A percentile compares a stretch with the other conserved stretches of the same genome.
Conservation (phyloP, 1,140 invertebrate genomes). For the Goniozus legneri region DNA sequence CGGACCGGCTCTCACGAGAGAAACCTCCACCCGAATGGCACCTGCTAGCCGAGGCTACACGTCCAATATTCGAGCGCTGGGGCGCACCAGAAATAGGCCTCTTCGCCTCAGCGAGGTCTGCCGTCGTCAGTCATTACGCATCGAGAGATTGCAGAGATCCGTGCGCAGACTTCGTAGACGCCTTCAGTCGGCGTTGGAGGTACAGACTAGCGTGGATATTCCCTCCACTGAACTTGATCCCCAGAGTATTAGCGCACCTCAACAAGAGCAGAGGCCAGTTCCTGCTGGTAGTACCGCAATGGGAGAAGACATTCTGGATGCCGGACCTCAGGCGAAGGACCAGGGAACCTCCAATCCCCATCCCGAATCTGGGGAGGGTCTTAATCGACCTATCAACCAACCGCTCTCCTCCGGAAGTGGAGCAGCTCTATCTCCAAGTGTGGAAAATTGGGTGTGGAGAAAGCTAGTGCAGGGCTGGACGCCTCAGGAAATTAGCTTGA, state of each 20-base stretch:
- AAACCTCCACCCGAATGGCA: slow-evolving; percentile 36
- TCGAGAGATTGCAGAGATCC: slow-evolving; percentile 25
- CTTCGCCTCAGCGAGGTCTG: slow-evolving; percentile 34
- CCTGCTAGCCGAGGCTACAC: slow-evolving; percentile 23
- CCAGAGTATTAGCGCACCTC: slow-evolving; percentile 33
- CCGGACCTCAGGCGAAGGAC: slow-evolving; percentile 5
- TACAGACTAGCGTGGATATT: slow-evolving; percentile 41
- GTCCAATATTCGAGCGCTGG: slow-evolving; percentile 29
- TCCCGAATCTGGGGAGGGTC: slow-evolving; percentile 3
- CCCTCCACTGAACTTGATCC: slow-evolving; percentile 38
- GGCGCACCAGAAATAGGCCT: slow-evolving; percentile 35
- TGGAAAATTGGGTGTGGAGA: slow-evolving; percentile 19
- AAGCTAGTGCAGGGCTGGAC: slow-evolving; percentile 6
- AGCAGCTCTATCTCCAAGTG: slow-evolving; percentile 18
- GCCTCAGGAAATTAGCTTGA: slow-evolving; percentile 2
- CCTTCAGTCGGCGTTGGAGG: slow-evolving; percentile 32
- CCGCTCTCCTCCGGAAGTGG: slow-evolving; percentile 9
- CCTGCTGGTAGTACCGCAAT: slow-evolving; percentile 4
- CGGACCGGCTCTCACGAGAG: slow-evolving; percentile 30
- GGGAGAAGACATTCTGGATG: slow-evolving; percentile 12
- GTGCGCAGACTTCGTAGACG: slow-evolving; percentile 28
- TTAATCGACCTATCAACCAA: slow-evolving; percentile 12
- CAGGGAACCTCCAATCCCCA: slow-evolving; percentile 8
- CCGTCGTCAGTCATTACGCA: slow-evolving; percentile 31
- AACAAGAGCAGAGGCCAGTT: slow-evolving; percentile 22